A percentile compares a stretch with the other conserved stretches of the same genome.
Conservation (phyloP, 1,140 invertebrate genomes). For the Oncopodura yosiiana region DNA sequence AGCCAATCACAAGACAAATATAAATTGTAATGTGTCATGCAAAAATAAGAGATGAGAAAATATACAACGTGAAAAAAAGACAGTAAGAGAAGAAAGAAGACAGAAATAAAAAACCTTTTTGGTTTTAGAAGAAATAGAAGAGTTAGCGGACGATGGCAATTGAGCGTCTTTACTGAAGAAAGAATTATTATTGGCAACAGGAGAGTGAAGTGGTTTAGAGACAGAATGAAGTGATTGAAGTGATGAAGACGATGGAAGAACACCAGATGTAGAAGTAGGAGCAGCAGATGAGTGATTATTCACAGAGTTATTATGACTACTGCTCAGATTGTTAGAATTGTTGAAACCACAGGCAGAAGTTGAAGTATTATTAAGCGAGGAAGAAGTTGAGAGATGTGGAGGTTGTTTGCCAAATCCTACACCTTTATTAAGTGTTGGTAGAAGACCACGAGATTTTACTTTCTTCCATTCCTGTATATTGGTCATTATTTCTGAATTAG, state of each 20-base stretch:
- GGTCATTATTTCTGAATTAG: no score
- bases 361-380: constrained; percentile 13
- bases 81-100: background rate
- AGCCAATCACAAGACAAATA: no score
- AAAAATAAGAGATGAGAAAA: background rate
- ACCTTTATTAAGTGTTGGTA: constrained; percentile 28
- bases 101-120: constrained; percentile 24
- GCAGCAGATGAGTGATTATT: constrained; percentile 13
- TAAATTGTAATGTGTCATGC: no score
- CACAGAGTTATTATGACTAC: constrained; percentile 4
- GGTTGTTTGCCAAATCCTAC: constrained; percentile 23
- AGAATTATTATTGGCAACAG: constrained; percentile 5
- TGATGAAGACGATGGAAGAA: constrained; percentile 8
- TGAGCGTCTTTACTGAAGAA: background rate
- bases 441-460: constrained; percentile 28
- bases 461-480: constrained; percentile 35
- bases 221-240: constrained; percentile 9
- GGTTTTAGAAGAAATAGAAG: constrained; percentile 18
- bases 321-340: constrained; percentile 8
- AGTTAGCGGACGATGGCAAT: constrained; percentile 10
- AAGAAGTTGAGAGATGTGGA: constrained; percentile 15
- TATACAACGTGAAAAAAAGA: background rate
- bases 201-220: constrained; percentile 2
- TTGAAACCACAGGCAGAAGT: constrained; percentile 16
- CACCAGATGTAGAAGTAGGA: constrained; percentile 4